phyloP scores from a whole-genome alignment of 2,113 vertebrate genomes.

The Vireo altiloquus region DNA sequence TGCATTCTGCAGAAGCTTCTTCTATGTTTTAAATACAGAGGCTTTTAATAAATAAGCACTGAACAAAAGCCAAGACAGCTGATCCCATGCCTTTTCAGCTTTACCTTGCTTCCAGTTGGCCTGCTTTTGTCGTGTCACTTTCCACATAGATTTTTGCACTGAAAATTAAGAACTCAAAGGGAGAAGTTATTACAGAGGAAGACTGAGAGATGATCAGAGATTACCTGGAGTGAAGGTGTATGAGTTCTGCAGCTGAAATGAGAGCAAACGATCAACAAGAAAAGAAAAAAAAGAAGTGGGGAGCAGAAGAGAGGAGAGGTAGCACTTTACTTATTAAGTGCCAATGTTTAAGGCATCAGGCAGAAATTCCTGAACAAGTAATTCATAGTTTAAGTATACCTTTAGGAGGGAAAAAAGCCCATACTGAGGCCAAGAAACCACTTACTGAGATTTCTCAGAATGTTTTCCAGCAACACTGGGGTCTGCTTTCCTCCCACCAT shows the following conservation, averaged over 20 bases:
- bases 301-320: not conserved
- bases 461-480: not conserved
- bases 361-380: not conserved
- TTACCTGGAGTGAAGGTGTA: not conserved
- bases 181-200: not conserved
- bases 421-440: conserved; percentile 9
- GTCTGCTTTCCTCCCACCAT: not conserved
- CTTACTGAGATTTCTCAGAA: conserved; percentile 16
- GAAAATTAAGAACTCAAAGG: not conserved
- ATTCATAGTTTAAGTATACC: conserved; percentile 18
- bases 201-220: not conserved
- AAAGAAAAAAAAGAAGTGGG: not conserved
- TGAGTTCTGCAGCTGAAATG: not conserved
- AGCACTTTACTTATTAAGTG: conserved; percentile 27
- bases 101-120: not conserved
- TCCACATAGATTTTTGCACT: not conserved
- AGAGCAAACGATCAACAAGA: not conserved
- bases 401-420: not conserved
- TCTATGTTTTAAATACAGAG: not conserved
- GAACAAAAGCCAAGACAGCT: not conserved
- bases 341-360: not conserved
- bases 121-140: not conserved
- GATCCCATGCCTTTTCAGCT: not conserved
- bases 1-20: not conserved
- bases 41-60: not conserved